phyloP scores from a whole-genome alignment of 1,140 invertebrate species.

The Drosophila subobscura region DNA sequence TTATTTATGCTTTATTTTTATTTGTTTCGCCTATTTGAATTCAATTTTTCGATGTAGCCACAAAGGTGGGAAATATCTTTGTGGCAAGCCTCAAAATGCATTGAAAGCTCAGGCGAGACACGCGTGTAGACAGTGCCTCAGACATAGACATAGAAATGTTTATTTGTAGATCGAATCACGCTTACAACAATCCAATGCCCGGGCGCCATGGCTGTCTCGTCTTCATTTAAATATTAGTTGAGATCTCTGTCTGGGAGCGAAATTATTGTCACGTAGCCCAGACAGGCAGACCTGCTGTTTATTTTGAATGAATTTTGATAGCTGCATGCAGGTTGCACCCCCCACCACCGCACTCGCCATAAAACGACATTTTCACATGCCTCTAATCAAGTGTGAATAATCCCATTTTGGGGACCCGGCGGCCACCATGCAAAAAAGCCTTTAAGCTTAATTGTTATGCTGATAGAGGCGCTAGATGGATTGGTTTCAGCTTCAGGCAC shows the following conservation, averaged over 20 bases:
- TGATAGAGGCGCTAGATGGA: slow-evolving; percentile 81
- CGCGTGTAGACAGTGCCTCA: slow-evolving; percentile 1
- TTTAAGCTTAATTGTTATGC: slow-evolving; percentile 81
- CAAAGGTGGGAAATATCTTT: slow-evolving; percentile 52
- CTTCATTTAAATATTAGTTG: slow-evolving; percentile 5
- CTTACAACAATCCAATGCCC: slow-evolving; percentile 22
- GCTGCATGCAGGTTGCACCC: slow-evolving; percentile 32
- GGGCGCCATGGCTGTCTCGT: slow-evolving; percentile 5
- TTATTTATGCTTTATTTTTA: slow-evolving; percentile 70
- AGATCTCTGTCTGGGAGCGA: slow-evolving; percentile 7
- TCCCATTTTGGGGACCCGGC: slow-evolving; percentile 65
- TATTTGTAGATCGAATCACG: slow-evolving; percentile 19
- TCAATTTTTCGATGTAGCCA: slow-evolving; percentile 53
- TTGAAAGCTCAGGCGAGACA: slow-evolving; percentile 50
- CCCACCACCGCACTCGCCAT: not conserved
- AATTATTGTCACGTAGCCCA: slow-evolving; percentile 67
- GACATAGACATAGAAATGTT: slow-evolving; percentile 22
- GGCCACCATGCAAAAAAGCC: slow-evolving; percentile 57
- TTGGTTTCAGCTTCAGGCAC: slow-evolving; percentile 64
- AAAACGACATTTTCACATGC: slow-evolving; percentile 65
- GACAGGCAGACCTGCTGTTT: slow-evolving; percentile 2
- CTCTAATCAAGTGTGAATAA: slow-evolving; percentile 79
- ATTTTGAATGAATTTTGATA: slow-evolving; percentile 69
- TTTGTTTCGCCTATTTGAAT: slow-evolving; percentile 69
- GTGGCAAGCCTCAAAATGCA: slow-evolving; percentile 44